These are phyloP conservation scores for Mastomys coucha DNA, from an alignment of 2,113 vertebrate genomes.

Conservation along the genomic window DNA sequence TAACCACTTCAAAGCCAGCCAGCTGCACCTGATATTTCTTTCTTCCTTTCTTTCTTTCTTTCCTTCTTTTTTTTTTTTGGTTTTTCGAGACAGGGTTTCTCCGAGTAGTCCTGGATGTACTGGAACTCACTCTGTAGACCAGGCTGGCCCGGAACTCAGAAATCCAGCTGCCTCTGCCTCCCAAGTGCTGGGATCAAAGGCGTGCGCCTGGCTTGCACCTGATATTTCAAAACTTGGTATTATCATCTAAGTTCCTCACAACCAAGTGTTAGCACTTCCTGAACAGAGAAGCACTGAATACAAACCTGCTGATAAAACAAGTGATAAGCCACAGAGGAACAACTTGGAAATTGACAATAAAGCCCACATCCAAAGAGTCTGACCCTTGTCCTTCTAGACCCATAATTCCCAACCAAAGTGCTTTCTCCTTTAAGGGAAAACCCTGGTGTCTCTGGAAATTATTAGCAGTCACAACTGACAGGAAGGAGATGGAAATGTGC, in stretches of 20 bases:
- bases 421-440: background rate
- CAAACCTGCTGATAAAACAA: background rate
- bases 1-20: slow-evolving; percentile 22
- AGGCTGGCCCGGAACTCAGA: too few species aligned
- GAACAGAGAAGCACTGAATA: background rate
- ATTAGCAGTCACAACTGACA: background rate
- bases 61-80: too few species aligned
- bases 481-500: background rate
- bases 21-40: slow-evolving; percentile 12
- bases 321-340: background rate
- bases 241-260: slow-evolving; percentile 6
- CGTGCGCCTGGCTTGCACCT: too few species aligned
- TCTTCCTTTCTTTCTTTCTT: too few species aligned
- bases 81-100: too few species aligned
- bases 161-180: too few species aligned
- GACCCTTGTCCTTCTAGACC: background rate
- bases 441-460: background rate
- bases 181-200: too few species aligned
- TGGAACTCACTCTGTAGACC: too few species aligned
- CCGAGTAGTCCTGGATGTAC: too few species aligned
- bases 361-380: background rate
- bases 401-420: background rate
- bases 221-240: slow-evolving; percentile 42
- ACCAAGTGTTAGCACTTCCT: background rate
- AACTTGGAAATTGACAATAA: background rate